Evolutionary conservation across 2,113 vertebrate genomes (phyloP).

Genomic region (Tretioscincus oriximinensis): DNA sequence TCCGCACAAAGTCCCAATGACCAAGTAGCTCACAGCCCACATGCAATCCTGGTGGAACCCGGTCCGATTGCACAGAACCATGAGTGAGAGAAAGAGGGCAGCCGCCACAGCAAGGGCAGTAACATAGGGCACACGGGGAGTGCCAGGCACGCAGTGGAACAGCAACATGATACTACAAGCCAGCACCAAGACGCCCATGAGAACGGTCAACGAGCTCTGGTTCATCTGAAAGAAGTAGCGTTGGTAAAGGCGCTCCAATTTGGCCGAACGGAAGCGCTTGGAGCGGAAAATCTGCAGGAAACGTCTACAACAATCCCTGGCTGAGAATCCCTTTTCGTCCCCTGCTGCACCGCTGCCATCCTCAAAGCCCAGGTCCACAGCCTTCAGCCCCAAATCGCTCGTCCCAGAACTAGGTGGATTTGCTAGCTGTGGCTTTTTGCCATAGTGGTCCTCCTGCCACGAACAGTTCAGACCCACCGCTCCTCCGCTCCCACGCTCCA

Average conservation of each 20-base stretch:
- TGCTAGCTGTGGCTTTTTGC: constrained; percentile 69
- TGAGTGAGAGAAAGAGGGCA: constrained; percentile 86
- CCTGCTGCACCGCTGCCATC: constrained; percentile 63
- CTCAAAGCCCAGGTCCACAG: constrained; percentile 84
- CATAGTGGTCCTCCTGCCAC: constrained; percentile 94
- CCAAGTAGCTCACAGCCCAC: constrained; percentile 95
- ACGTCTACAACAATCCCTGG: constrained; percentile 80
- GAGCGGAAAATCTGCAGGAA: constrained; percentile 90
- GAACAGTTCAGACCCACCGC: constrained; percentile 81
- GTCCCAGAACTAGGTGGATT: constrained; percentile 50
- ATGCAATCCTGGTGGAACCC: constrained; percentile 96
- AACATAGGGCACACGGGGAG: constrained; percentile 75
- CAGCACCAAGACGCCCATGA: constrained; percentile 92
- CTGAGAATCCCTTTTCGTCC: constrained; percentile 48
- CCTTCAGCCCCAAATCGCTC: constrained; percentile 84
- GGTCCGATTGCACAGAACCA: constrained; percentile 92
- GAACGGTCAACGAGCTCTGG: constrained; percentile 95
- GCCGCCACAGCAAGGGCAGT: constrained; percentile 83
- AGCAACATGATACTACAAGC: constrained; percentile 89
- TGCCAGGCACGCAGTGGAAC: constrained; percentile 86
- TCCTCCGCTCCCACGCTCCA: constrained; percentile 67
- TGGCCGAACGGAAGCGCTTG: constrained; percentile 93
- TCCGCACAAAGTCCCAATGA: constrained; percentile 82
- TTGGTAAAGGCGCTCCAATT: constrained; percentile 96
- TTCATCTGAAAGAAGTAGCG: constrained; percentile 98